A percentile compares a stretch with the other conserved stretches of the same genome.
phyloP scores from a whole-genome alignment of 2,888 invertebrate genomes.

The Acanthosepion esculentum region DNA sequence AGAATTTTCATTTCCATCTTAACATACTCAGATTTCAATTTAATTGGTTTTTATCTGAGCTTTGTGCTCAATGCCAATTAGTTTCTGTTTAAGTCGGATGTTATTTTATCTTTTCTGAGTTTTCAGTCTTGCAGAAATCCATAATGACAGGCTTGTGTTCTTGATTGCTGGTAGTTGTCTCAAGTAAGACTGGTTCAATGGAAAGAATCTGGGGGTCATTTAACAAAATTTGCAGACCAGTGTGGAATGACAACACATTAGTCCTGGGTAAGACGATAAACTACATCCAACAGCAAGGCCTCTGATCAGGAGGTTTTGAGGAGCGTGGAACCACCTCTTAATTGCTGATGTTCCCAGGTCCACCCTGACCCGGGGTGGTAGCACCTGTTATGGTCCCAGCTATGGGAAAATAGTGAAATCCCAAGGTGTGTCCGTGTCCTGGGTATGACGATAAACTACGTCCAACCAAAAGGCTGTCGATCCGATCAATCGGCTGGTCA shows the following conservation, averaged over 20 bases:
- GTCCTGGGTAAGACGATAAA: no score
- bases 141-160: not conserved
- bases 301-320: no score
- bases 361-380: no score
- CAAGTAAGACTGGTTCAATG: conserved; percentile 10
- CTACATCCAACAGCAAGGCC: no score
- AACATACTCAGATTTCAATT: not conserved
- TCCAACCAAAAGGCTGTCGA: no score
- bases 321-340: no score
- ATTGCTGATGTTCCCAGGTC: no score
- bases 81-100: not conserved
- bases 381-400: no score
- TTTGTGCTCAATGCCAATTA: conserved; percentile 20
- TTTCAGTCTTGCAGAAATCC: conserved; percentile 35
- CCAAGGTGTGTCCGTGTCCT: no score
- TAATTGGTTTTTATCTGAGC: not conserved
- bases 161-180: not conserved
- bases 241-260: not conserved
- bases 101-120: not conserved
- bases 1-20: conserved; percentile 33
- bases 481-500: no score
- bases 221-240: not conserved
- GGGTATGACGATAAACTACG: no score
- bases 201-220: not conserved
- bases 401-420: no score